A percentile compares a stretch with the other conserved stretches of the same genome.
Evolutionary conservation across 1,140 invertebrate genomes (phyloP).

Genomic region (Nebria ingens): DNA sequence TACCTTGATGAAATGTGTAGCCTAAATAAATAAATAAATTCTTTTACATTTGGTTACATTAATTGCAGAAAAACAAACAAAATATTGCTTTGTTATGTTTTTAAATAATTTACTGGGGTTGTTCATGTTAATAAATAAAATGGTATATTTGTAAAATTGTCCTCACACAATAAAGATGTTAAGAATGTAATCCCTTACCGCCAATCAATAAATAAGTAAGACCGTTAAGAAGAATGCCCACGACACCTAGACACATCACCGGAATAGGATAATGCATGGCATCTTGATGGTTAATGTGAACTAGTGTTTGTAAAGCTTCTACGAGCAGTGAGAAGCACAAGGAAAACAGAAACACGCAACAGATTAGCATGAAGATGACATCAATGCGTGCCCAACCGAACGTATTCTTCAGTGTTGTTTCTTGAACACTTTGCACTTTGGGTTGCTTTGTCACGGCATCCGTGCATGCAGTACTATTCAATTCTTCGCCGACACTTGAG

Average conservation of each 20-base stretch:
- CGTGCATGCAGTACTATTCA: neutral
- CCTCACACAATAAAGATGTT: neutral
- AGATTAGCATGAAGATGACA: conserved; percentile 69
- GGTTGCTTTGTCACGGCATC: conserved; percentile 11
- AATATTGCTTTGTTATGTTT: conserved; percentile 3
- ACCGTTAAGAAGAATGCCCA: conserved; percentile 55
- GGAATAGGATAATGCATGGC: conserved; percentile 54
- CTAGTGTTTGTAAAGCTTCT: conserved; percentile 67
- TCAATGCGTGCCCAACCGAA: conserved; percentile 88
- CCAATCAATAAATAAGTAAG: conserved; percentile 65
- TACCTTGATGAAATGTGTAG: conserved; percentile 66
- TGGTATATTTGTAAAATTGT: conserved; percentile 1
- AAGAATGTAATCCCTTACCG: conserved; percentile 34
- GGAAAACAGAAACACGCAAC: conserved; percentile 71
- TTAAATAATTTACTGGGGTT: neutral
- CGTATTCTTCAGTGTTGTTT: conserved; percentile 68
- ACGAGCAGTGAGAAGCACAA: conserved; percentile 73
- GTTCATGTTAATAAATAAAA: no score
- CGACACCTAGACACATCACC: conserved; percentile 52
- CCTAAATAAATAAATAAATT: conserved; percentile 25
- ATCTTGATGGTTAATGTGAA: conserved; percentile 67
- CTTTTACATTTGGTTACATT: neutral
- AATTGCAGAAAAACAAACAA: no score
- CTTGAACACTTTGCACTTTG: conserved; percentile 28
- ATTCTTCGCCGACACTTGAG: neutral